Evolutionary conservation across 2,797 vertebrate genomes (phyloP).

Genomic region (Cuniculus paca): DNA sequence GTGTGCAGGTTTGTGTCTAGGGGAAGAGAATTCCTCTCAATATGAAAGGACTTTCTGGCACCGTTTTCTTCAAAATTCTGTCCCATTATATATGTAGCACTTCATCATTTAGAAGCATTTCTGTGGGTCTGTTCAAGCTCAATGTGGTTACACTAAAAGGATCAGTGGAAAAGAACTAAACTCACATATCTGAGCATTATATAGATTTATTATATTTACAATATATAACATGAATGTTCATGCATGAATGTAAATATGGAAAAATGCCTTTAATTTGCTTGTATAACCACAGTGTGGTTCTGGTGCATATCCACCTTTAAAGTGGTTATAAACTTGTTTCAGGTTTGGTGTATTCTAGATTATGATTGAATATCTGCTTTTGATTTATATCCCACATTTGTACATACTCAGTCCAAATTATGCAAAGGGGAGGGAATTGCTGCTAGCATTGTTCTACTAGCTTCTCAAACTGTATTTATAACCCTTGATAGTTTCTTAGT

Average conservation of each 20-base stretch:
- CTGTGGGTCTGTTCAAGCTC: background rate
- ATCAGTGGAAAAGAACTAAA: background rate
- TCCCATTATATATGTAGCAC: background rate
- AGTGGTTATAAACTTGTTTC: background rate
- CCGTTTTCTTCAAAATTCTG: background rate
- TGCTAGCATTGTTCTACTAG: background rate
- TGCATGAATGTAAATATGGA: background rate
- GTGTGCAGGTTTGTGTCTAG: too few species aligned
- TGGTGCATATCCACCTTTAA: background rate
- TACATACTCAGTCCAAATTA: background rate
- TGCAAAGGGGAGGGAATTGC: constrained; percentile 6
- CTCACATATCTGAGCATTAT: background rate
- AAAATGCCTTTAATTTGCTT: background rate
- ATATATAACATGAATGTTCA: background rate
- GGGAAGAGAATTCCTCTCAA: background rate
- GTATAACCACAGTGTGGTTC: background rate
- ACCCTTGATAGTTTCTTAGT: background rate
- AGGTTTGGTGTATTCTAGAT: background rate
- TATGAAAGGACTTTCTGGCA: background rate
- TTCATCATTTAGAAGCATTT: background rate
- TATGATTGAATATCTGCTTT: background rate
- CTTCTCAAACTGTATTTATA: constrained; percentile 47
- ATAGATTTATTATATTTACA: constrained; percentile 7
- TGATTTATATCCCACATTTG: background rate
- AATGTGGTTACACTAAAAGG: background rate